Percentiles rank a stretch among this genome's conserved stretches.
Conservation (phyloP, 1,140 invertebrate species). For the Frieseomelitta varia region DNA sequence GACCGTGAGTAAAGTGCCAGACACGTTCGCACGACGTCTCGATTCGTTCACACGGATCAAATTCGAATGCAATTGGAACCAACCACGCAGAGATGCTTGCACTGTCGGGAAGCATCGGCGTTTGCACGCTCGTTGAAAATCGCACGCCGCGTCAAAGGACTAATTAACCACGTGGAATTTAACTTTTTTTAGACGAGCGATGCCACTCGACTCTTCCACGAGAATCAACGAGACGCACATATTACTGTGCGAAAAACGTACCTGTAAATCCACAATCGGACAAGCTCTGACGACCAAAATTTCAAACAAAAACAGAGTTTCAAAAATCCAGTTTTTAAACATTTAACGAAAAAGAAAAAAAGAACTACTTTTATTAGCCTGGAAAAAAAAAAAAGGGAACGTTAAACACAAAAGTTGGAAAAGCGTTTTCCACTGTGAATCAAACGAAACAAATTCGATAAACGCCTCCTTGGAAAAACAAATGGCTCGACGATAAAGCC, state of each 20-base stretch:
- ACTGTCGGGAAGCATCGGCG: background rate
- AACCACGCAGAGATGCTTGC: background rate
- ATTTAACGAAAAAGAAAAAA: no score
- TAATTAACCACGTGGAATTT: slow-evolving; percentile 10
- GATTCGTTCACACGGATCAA: background rate
- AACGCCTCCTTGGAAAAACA: no score
- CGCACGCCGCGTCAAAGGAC: background rate
- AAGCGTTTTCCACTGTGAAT: no score
- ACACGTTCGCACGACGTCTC: background rate
- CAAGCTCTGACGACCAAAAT: background rate
- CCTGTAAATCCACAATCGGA: background rate
- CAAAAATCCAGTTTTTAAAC: background rate
- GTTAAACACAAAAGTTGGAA: no score
- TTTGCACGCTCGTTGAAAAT: background rate
- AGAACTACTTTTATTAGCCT: no score
- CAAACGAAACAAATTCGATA: no score
- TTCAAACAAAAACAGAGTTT: background rate
- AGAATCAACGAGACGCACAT: background rate
- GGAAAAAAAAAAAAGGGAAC: no score
- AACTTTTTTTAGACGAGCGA: background rate
- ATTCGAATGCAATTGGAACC: background rate
- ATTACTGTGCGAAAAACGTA: background rate
- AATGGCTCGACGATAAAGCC: no score
- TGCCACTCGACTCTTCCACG: background rate
- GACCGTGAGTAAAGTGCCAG: background rate